These are phyloP conservation scores for Nyctalus aviator DNA, from an alignment of 2,797 vertebrate species.

Conservation along the genomic window DNA sequence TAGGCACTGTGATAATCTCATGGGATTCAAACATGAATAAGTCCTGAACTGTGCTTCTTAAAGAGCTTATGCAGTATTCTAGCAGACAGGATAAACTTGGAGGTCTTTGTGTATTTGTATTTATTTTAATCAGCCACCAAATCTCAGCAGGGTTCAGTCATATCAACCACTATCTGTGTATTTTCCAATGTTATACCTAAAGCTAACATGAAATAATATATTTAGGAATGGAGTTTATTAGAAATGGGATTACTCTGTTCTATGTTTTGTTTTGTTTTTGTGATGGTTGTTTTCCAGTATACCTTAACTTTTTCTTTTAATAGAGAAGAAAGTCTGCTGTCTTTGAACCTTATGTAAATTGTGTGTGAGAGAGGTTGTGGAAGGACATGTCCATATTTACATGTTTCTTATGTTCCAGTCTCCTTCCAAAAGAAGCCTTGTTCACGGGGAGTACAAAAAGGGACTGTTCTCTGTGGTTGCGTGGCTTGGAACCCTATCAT, in stretches of 20 bases:
- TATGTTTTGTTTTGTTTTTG: background rate
- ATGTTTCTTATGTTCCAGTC: background rate
- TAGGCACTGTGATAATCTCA: background rate
- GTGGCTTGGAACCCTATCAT: background rate
- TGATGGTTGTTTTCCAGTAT: background rate
- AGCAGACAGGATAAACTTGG: background rate
- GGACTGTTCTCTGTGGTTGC: background rate
- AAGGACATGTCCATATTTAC: background rate
- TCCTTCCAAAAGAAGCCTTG: background rate
- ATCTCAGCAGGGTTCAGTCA: background rate
- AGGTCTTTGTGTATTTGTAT: background rate
- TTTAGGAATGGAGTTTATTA: background rate
- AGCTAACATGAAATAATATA: background rate
- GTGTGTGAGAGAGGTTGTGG: too few species aligned
- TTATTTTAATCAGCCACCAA: background rate
- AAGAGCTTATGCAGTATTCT: background rate
- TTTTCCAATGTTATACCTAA: background rate
- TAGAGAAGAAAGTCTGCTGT: background rate
- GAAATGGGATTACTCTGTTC: background rate
- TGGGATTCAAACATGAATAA: background rate
- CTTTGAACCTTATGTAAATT: background rate
- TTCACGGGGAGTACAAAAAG: background rate
- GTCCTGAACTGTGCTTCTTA: background rate
- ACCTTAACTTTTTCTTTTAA: background rate
- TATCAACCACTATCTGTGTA: too few species aligned